Evolutionary conservation across 2,888 invertebrate genomes (phyloP), one percentile per base, ranked within the genome.

Genomic region (Coenonympha glycerion): DNA sequence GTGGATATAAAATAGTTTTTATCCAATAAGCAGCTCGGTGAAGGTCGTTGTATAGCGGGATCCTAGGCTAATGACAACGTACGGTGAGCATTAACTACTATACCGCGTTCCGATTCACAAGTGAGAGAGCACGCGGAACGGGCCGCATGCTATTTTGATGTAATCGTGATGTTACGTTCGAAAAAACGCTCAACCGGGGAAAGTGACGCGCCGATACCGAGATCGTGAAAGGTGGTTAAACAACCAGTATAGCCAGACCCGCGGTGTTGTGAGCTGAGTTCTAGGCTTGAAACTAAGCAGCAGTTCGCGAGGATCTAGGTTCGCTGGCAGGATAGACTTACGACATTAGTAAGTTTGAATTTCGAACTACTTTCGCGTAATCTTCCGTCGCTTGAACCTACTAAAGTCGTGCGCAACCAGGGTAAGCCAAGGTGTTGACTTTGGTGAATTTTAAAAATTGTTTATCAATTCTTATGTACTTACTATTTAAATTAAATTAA

Each of bases 301-400:
- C 71, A 69, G 73, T 76, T 75, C 71, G 70, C 63, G 66, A 65
- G 60, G 61, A 83, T 77, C 84, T 61, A 51, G 45, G 53, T 69
- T 49, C 28, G 53, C 52, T 76, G 81, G 82, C 65, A 61, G 52
- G 65, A 68, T 44, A 24, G 76, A 45, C 84, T 85, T 85, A 84
- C 85, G 79, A 83, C 83, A 85, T 78, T 64, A 73, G 68, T 72
- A n/a, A n/a, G 76, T 72, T 76, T 71, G 81, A 82, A 80, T 82
- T 86, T 85, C 81, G 83, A 79, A 79, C 84, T 82, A 85, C 84
- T 85, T 86, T 85, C 83, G 84, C 79, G 79, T 84, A 82, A 85
- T 84, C 79, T 75, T 45, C 45, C 34, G 45, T 45, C 33, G 76
- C 70, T 72, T 69, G 73, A 73, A 73, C 53, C 47, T 50, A n/a